These are phyloP conservation scores for Clavelina lepadiformis DNA, from an alignment of 23 tunicate genomes.

Conservation along the genomic window DNA sequence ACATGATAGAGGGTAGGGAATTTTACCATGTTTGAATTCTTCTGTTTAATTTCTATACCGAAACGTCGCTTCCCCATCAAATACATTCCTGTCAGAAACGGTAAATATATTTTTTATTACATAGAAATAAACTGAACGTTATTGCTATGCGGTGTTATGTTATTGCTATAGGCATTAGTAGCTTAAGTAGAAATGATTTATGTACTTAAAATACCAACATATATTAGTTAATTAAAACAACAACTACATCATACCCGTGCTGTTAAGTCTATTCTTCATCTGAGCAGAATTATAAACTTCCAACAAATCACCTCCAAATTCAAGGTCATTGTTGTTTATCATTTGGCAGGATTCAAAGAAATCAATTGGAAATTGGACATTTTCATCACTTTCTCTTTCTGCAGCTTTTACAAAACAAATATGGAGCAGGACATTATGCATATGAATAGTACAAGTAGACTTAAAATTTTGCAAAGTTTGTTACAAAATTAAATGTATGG, in stretches of 20 bases:
- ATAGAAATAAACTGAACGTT: background rate
- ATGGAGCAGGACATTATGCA: too few species aligned
- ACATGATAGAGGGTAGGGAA: background rate
- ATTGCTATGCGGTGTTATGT: background rate
- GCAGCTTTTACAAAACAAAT: constrained; percentile 2
- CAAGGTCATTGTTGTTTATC: constrained; percentile 64
- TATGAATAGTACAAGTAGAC: too few species aligned
- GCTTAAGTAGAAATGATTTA: too few species aligned
- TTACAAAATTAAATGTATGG: too few species aligned
- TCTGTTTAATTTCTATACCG: constrained; percentile 49
- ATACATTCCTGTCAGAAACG: constrained; percentile 50
- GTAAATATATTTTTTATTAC: too few species aligned
- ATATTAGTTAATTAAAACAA: too few species aligned
- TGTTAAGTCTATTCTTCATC: constrained; percentile 70
- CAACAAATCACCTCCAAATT: constrained; percentile 77
- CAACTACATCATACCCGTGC: constrained; percentile 37
- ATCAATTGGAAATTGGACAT: constrained; percentile 50
- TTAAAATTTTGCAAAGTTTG: too few species aligned
- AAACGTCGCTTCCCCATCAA: constrained; percentile 40
- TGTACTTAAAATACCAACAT: too few species aligned
- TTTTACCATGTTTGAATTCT: constrained; percentile 72
- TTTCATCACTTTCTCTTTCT: constrained; percentile 32
- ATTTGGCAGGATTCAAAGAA: constrained; percentile 87
- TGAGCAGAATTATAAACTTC: constrained; percentile 86
- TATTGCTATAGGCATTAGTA: background rate